These are phyloP conservation scores for Eupithecia subumbrata DNA, from an alignment of 2,888 invertebrate species.

Conservation along the genomic window DNA sequence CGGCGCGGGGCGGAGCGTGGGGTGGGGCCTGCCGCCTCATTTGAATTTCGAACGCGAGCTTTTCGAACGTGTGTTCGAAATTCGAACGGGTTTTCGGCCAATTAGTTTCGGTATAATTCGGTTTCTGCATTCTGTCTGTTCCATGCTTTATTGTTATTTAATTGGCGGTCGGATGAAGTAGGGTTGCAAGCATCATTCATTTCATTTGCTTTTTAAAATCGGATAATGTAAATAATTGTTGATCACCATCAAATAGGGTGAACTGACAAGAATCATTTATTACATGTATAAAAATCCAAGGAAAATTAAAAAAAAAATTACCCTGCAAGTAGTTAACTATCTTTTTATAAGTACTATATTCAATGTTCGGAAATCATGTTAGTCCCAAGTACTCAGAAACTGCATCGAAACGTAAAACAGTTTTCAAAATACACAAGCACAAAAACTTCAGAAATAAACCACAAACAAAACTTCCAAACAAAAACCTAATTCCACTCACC, in stretches of 20 bases:
- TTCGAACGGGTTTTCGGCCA: slow-evolving; percentile 75
- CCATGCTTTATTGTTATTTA: slow-evolving; percentile 71
- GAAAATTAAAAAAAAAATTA: neutral
- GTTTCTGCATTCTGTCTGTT: slow-evolving; percentile 66
- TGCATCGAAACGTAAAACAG: neutral
- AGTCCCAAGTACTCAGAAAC: neutral
- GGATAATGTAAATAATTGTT: slow-evolving; percentile 27
- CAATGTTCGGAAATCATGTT: neutral
- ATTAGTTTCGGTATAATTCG: slow-evolving; percentile 81
- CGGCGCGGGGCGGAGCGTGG: slow-evolving; percentile 78
- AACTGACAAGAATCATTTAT: neutral
- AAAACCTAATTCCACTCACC: slow-evolving; percentile 62
- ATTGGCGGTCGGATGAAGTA: slow-evolving; percentile 58
- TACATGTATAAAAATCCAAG: neutral
- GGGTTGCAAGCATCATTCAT: slow-evolving; percentile 34
- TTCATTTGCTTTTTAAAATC: slow-evolving; percentile 23
- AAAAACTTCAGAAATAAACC: slow-evolving; percentile 10
- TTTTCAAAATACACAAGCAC: neutral
- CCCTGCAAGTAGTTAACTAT: neutral
- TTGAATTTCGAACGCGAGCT: slow-evolving; percentile 82
- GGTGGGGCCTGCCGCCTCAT: slow-evolving; percentile 82
- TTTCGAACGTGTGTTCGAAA: slow-evolving; percentile 80
- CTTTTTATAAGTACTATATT: neutral
- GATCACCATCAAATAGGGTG: slow-evolving; percentile 6
- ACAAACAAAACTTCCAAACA: slow-evolving; percentile 14